Evolutionary conservation across 1,140 invertebrate genomes (phyloP).

Genomic region (Nasonia giraulti): DNA sequence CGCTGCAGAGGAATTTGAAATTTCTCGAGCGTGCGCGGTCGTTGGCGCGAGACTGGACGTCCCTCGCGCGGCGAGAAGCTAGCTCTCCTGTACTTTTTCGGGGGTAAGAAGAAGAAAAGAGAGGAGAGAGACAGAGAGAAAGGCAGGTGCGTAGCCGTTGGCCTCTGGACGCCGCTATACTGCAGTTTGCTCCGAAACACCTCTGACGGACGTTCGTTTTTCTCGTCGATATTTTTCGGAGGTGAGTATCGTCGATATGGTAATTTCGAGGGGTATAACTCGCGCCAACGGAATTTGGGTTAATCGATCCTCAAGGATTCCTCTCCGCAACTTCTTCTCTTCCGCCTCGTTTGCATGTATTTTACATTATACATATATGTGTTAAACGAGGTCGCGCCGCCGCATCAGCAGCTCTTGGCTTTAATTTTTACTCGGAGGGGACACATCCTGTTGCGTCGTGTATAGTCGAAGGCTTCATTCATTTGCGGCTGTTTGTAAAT

Average conservation of each 20-base stretch:
- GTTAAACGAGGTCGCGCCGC: no score
- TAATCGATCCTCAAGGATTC: conserved; percentile 19
- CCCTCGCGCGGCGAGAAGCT: not conserved
- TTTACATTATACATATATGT: no score
- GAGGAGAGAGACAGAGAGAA: not conserved
- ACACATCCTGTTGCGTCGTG: not conserved
- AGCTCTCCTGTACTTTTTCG: not conserved
- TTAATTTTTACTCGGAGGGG: no score
- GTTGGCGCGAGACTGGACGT: not conserved
- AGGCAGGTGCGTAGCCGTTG: conserved; percentile 40
- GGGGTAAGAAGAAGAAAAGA: not conserved
- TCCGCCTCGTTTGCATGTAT: no score
- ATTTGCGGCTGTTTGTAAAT: conserved; percentile 8
- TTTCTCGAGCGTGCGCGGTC: not conserved
- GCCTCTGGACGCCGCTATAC: not conserved
- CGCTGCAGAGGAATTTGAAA: conserved; percentile 27
- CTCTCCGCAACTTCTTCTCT: not conserved
- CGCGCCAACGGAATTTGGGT: conserved; percentile 14
- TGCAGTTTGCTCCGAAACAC: not conserved
- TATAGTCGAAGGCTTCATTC: not conserved
- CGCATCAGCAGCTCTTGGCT: not conserved
- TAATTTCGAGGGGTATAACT: no score
- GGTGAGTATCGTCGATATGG: no score
- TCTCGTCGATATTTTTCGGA: no score
- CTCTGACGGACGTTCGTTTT: no score